Evolutionary conservation across 1,140 invertebrate species (phyloP).

Genomic region (Mya arenaria): DNA sequence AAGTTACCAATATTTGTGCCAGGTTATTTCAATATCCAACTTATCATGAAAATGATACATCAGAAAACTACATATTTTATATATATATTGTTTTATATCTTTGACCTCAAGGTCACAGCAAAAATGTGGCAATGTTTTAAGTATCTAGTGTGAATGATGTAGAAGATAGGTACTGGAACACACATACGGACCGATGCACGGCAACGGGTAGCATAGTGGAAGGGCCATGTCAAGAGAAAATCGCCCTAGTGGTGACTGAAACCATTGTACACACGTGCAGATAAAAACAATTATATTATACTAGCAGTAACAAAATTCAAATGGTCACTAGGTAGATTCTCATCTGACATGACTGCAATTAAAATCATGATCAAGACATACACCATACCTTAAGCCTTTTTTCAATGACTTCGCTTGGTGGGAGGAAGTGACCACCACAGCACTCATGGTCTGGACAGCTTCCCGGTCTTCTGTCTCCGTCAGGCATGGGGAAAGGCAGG

Average conservation of each 20-base stretch:
- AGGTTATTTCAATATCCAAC: too few relatives aligned
- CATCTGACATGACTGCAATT: background rate
- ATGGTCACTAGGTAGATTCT: constrained; percentile 3
- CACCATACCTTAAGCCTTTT: constrained; percentile 3
- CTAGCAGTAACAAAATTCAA: background rate
- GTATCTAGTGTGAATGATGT: too few relatives aligned
- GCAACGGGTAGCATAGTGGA: too few relatives aligned
- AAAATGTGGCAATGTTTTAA: too few relatives aligned
- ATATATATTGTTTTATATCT: too few relatives aligned
- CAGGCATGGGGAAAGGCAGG: constrained; percentile 12
- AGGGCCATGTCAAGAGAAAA: background rate
- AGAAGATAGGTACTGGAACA: too few relatives aligned
- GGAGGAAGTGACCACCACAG: constrained; percentile 8
- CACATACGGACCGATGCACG: too few relatives aligned
- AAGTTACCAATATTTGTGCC: too few relatives aligned
- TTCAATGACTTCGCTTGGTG: constrained; percentile 17
- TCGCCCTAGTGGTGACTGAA: background rate
- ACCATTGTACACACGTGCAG: background rate
- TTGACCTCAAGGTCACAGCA: too few relatives aligned
- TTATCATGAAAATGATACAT: too few relatives aligned
- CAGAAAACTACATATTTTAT: too few relatives aligned
- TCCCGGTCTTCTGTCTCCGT: constrained; percentile 9
- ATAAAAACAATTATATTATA: background rate
- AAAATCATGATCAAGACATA: constrained; percentile 3
- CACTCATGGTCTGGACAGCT: constrained; percentile 7